Conservation (phyloP, 92 coral and sea anemone species). For the Pocillopora meandrina region DNA sequence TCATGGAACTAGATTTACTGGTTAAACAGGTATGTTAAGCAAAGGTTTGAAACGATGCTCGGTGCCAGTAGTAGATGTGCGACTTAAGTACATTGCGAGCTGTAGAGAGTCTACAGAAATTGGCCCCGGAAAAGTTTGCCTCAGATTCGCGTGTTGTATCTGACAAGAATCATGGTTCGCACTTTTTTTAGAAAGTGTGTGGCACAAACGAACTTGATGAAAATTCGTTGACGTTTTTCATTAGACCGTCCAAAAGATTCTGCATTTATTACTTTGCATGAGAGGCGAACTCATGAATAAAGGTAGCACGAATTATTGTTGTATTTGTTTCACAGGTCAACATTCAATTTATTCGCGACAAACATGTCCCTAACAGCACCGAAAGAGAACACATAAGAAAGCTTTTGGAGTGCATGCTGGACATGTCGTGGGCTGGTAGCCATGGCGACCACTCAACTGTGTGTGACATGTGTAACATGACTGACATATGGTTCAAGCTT, state of each 20-base stretch:
- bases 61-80: too few relatives aligned
- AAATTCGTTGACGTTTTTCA: too few relatives aligned
- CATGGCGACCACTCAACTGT: conserved; percentile 89
- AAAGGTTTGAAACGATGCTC: too few relatives aligned
- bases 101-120: too few relatives aligned
- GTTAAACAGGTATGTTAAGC: conserved; percentile 84
- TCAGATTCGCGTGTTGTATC: too few relatives aligned
- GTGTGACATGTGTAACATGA: conserved; percentile 91
- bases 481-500: conserved; percentile 91
- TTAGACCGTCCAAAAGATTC: too few relatives aligned
- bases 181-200: too few relatives aligned
- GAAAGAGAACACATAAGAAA: conserved; percentile 86
- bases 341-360: conserved; percentile 83
- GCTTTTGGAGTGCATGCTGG: conserved; percentile 87
- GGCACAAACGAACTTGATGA: too few relatives aligned
- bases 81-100: too few relatives aligned
- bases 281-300: too few relatives aligned
- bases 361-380: conserved; percentile 65
- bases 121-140: too few relatives aligned
- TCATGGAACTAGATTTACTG: conserved; percentile 92
- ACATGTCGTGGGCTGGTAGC: conserved; percentile 82
- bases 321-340: conserved; percentile 54
- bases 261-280: neutral
- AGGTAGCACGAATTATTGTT: neutral
- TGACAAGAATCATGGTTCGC: too few relatives aligned